phyloP scores from a whole-genome alignment of 2,797 vertebrate genomes.

The Cephalopachus bancanus region DNA sequence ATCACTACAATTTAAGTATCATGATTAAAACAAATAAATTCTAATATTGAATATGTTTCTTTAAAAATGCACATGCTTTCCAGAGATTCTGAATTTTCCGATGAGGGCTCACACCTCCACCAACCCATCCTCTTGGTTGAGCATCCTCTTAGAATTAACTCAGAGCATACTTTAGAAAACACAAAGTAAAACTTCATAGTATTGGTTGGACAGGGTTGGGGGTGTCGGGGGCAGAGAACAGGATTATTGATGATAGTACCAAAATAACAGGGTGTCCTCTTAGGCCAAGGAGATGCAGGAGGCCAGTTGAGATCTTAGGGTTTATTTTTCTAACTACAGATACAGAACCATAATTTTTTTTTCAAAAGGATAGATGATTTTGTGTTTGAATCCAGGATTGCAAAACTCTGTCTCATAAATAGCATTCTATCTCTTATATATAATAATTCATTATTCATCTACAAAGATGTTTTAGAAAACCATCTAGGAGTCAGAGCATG shows the following conservation, averaged over 20 bases:
- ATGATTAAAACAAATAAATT: background rate
- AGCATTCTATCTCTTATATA: slow-evolving; percentile 9
- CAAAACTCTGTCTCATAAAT: slow-evolving; percentile 63
- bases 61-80: background rate
- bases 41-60: slow-evolving; percentile 5
- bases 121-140: background rate
- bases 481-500: slow-evolving; percentile 46
- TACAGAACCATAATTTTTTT: slow-evolving; percentile 33
- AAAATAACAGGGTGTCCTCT: slow-evolving; percentile 37
- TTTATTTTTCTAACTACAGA: slow-evolving; percentile 62
- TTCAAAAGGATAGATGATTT: slow-evolving; percentile 30
- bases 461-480: slow-evolving; percentile 65
- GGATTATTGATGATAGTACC: background rate
- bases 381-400: slow-evolving; percentile 52
- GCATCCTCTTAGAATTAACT: background rate
- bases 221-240: background rate
- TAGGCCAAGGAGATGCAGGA: slow-evolving; percentile 19
- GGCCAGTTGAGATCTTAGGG: background rate
- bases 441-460: slow-evolving; percentile 66
- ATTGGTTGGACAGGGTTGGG: background rate
- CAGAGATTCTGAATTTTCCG: background rate
- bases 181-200: background rate
- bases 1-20: background rate
- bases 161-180: background rate
- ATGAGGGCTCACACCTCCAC: background rate